phyloP scores from a whole-genome alignment of 2,888 invertebrate species.

The Drosophila colorata region DNA sequence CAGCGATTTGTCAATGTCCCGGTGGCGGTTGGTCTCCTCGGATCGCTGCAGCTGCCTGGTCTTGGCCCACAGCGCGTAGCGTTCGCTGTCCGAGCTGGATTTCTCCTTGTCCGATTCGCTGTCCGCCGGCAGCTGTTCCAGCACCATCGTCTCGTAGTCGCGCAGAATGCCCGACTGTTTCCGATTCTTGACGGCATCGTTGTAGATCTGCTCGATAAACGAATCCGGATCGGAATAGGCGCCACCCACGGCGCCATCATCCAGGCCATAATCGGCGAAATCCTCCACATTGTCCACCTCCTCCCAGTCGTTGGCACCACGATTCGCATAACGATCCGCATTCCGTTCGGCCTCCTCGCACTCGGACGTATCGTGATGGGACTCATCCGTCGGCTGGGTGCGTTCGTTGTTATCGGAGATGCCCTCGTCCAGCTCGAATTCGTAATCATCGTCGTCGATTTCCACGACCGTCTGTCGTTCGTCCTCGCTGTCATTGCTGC shows the following conservation, averaged over 20 bases:
- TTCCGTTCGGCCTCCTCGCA: constrained; percentile 84
- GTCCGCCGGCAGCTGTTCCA: constrained; percentile 67
- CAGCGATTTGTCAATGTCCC: constrained; percentile 59
- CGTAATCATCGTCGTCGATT: constrained; percentile 78
- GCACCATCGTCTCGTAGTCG: constrained; percentile 83
- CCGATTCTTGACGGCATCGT: constrained; percentile 83
- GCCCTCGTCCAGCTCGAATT: constrained; percentile 82
- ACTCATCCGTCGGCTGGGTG: constrained; percentile 83
- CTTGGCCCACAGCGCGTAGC: constrained; percentile 77
- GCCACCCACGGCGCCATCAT: constrained; percentile 82
- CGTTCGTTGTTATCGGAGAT: constrained; percentile 83
- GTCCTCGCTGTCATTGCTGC: constrained; percentile 83
- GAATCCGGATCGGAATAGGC: constrained; percentile 80
- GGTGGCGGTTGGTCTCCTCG: constrained; percentile 38
- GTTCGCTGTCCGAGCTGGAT: constrained; percentile 69
- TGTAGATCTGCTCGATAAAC: constrained; percentile 84
- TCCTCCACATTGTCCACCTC: constrained; percentile 64
- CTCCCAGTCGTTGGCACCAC: constrained; percentile 82
- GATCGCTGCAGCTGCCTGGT: constrained; percentile 61
- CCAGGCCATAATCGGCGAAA: constrained; percentile 46
- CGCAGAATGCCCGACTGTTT: constrained; percentile 83
- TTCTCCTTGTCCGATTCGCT: constrained; percentile 68
- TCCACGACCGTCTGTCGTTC: constrained; percentile 84
- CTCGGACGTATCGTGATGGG: constrained; percentile 84
- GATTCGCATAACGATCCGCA: constrained; percentile 80